A percentile compares a stretch with the other conserved stretches of the same genome.
Evolutionary conservation across 2,113 vertebrate species (phyloP).

Genomic region (Phyllostomus discolor): DNA sequence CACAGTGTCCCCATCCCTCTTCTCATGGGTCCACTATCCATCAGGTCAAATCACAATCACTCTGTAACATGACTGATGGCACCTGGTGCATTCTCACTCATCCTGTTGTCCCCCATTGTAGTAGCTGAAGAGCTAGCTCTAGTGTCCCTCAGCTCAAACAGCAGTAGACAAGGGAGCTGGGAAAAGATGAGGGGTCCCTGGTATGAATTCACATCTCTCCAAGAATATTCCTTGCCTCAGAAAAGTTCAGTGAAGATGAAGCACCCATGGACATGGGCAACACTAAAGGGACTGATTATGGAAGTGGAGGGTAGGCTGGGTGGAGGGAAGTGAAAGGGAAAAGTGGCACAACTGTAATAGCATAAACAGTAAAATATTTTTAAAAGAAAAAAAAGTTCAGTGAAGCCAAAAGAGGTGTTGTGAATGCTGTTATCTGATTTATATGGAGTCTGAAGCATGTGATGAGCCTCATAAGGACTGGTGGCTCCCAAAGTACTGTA

Average conservation of each 20-base stretch:
- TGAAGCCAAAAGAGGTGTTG: background rate
- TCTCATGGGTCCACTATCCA: background rate
- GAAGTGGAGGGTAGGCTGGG: too few species aligned
- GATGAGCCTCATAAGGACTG: background rate
- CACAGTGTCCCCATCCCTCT: background rate
- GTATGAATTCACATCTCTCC: background rate
- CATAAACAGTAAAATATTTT: too few species aligned
- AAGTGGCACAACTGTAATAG: too few species aligned
- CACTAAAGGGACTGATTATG: too few species aligned
- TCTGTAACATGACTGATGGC: background rate
- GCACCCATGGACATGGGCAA: too few species aligned
- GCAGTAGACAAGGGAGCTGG: background rate
- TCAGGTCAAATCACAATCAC: background rate
- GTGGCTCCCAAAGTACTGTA: accelerated
- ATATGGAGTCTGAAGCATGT: background rate
- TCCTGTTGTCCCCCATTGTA: background rate
- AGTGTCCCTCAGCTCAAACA: background rate
- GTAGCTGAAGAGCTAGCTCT: background rate
- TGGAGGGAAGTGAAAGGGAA: too few species aligned
- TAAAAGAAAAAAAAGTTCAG: background rate
- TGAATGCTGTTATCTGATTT: background rate
- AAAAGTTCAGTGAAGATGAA: background rate
- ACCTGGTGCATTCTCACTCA: background rate
- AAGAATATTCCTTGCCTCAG: background rate
- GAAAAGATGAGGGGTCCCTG: background rate